Evolutionary conservation across 2,797 vertebrate species (phyloP).

Genomic region (Sciaenops ocellatus): DNA sequence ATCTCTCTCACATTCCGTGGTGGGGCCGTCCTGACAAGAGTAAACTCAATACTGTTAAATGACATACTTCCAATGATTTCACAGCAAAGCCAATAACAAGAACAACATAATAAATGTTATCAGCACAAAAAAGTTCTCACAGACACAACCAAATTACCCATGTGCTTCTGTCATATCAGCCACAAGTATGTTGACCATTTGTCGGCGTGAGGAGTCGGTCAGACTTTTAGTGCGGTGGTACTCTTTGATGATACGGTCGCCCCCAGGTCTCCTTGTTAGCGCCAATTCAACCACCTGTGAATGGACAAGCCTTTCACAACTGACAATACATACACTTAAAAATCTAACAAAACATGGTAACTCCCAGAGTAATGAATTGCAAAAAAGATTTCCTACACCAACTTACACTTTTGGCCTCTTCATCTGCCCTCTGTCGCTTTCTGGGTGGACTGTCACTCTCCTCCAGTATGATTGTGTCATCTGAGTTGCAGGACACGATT

Average conservation of each 20-base stretch:
- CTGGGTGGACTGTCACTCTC: not conserved
- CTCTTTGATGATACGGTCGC: not conserved
- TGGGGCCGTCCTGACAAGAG: not conserved
- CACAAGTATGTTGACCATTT: not conserved
- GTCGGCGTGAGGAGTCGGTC: not conserved
- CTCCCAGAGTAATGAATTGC: too few relatives aligned
- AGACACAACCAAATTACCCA: not conserved
- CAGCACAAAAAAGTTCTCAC: not conserved
- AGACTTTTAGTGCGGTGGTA: not conserved
- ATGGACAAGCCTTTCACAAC: too few relatives aligned
- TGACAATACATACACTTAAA: not conserved
- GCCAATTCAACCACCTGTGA: too few relatives aligned
- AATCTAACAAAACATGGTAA: not conserved
- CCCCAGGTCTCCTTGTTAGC: not conserved
- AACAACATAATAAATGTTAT: not conserved
- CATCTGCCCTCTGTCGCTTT: not conserved
- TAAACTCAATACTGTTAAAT: not conserved
- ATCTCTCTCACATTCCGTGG: not conserved
- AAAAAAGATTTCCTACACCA: not conserved
- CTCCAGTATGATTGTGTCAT: not conserved
- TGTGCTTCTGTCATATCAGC: not conserved
- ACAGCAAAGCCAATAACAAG: not conserved
- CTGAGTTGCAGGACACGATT: not conserved
- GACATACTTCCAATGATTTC: not conserved
- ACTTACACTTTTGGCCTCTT: not conserved